phyloP scores from a whole-genome alignment of 2,113 vertebrate genomes.

The Felis chaus region DNA sequence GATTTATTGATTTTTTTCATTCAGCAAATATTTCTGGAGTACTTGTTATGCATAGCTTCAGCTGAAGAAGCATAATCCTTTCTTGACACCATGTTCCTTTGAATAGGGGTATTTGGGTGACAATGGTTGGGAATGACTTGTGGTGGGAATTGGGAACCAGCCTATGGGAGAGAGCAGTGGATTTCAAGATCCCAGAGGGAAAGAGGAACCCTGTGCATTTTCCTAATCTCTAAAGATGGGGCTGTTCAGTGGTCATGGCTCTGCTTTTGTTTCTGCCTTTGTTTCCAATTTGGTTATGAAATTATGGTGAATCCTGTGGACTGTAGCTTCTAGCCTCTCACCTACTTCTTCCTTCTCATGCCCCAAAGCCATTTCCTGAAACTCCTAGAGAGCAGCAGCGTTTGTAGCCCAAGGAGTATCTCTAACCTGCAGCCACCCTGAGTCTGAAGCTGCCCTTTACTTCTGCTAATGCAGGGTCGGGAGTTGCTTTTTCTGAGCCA shows the following conservation, averaged over 20 bases:
- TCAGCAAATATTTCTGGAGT: neutral
- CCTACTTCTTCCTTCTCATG: neutral
- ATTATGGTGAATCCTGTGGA: neutral
- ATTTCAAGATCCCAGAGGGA: neutral
- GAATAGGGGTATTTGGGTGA: neutral
- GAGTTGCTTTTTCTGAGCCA: neutral
- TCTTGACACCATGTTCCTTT: neutral
- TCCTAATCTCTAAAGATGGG: neutral
- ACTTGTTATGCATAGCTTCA: neutral
- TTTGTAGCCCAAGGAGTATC: neutral
- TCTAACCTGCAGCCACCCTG: neutral
- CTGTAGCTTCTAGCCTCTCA: neutral
- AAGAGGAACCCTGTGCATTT: neutral
- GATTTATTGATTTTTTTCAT: neutral
- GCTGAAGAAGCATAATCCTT: neutral
- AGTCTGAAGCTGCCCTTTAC: neutral
- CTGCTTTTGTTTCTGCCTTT: constrained; percentile 1
- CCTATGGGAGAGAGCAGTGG: neutral
- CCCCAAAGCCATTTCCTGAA: neutral
- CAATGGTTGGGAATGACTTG: neutral
- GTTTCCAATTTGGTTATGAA: neutral
- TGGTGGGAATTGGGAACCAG: neutral
- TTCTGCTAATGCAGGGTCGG: neutral
- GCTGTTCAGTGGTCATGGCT: neutral
- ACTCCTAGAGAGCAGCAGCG: neutral